These are phyloP conservation scores for Emys orbicularis DNA, from an alignment of 2,797 vertebrate species.

Conservation along the genomic window DNA sequence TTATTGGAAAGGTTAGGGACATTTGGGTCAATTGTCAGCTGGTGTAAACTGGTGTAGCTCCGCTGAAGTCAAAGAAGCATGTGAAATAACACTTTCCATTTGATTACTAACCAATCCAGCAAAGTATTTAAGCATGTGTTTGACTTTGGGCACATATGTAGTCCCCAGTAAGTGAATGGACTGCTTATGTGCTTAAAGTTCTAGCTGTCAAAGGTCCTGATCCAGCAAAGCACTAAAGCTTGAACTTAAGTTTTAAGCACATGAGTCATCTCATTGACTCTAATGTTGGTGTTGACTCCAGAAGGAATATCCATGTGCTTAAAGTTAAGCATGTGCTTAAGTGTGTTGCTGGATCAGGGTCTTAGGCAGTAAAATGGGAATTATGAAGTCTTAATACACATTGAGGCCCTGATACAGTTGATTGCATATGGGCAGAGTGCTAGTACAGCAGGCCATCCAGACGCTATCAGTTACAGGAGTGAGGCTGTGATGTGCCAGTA, in stretches of 20 bases:
- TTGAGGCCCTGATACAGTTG: fast-evolving
- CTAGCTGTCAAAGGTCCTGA: not conserved
- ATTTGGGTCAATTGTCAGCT: not conserved
- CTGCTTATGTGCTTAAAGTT: not conserved
- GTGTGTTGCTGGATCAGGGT: not conserved
- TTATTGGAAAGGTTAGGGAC: not conserved
- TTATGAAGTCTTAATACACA: not conserved
- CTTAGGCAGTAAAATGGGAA: not conserved
- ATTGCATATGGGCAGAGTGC: fast-evolving
- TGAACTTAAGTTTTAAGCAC: not conserved
- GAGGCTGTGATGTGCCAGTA: not conserved
- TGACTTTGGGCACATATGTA: not conserved
- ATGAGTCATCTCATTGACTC: not conserved
- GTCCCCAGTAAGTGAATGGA: not conserved
- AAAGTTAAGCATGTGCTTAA: not conserved
- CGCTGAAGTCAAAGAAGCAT: not conserved
- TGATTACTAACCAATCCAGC: not conserved
- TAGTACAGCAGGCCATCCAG: not conserved
- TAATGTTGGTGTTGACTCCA: not conserved
- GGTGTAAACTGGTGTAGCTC: not conserved
- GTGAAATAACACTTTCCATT: not conserved
- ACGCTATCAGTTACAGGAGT: not conserved
- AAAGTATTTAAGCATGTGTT: not conserved
- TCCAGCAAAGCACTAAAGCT: not conserved
- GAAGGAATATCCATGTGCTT: not conserved